These are phyloP conservation scores for Hyperoplus lanceolatus DNA, from an alignment of 2,797 vertebrate genomes.

Conservation along the genomic window DNA sequence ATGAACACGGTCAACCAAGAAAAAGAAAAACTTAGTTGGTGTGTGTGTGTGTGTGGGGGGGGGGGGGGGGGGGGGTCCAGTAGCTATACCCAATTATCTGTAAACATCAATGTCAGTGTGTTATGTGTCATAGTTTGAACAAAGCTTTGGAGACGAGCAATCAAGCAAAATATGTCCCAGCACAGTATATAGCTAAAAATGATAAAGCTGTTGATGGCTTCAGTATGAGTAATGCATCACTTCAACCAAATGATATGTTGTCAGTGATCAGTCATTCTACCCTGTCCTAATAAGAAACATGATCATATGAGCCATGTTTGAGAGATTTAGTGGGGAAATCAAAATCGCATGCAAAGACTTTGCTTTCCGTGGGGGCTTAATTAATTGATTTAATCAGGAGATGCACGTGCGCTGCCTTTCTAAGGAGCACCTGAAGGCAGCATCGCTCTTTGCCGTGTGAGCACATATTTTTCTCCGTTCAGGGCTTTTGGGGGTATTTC, in stretches of 20 bases:
- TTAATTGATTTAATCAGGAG: constrained; percentile 40
- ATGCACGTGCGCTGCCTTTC: constrained; percentile 9
- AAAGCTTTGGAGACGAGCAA: constrained; percentile 6
- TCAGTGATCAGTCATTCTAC: constrained; percentile 35
- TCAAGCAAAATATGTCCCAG: neutral
- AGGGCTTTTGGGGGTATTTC: constrained; percentile 37
- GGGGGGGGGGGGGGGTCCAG: no score
- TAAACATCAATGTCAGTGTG: neutral
- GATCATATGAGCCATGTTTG: constrained; percentile 13
- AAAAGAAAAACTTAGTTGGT: neutral
- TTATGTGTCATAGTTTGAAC: neutral
- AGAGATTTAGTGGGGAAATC: constrained; percentile 26
- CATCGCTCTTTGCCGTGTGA: constrained; percentile 27
- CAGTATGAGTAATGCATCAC: constrained; percentile 40
- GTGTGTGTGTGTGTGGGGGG: no score
- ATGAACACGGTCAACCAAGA: neutral
- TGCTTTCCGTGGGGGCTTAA: constrained; percentile 14
- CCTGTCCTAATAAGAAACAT: constrained; percentile 30
- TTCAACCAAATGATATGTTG: constrained; percentile 46
- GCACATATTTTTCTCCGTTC: constrained; percentile 37
- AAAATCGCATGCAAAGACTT: neutral
- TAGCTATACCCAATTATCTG: no score
- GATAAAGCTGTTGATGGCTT: neutral
- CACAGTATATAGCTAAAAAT: constrained; percentile 3
- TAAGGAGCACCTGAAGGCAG: constrained; percentile 41